A percentile compares a stretch with the other conserved stretches of the same genome.
Conservation (phyloP, 53 echinoderm and acorn worm genomes). For the Holothuria leucospilota region DNA sequence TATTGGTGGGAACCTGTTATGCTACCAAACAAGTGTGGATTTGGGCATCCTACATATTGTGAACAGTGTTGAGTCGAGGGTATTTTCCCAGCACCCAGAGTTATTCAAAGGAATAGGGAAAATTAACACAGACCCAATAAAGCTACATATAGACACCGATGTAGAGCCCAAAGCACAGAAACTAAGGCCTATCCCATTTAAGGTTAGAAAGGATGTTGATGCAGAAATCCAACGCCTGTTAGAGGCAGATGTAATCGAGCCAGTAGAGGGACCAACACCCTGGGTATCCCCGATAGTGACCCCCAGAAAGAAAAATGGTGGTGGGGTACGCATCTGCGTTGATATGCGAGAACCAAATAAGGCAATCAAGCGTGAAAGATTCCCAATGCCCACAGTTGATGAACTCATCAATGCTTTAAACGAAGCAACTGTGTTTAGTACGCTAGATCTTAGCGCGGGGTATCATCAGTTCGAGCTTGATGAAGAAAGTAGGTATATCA, state of each 20-base stretch:
- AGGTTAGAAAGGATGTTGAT: conserved; percentile 69
- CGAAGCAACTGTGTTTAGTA: conserved; percentile 61
- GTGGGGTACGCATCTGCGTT: conserved; percentile 62
- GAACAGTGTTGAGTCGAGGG: too few species aligned
- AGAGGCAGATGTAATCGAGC: conserved; percentile 63
- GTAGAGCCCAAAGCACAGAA: conserved; percentile 64
- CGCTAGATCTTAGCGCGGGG: conserved; percentile 66
- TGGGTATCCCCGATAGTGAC: too few species aligned
- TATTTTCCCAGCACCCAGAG: not conserved
- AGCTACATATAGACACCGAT: conserved; percentile 53
- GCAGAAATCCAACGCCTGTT: conserved; percentile 52
- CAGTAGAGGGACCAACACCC: conserved; percentile 64
- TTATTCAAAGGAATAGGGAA: conserved; percentile 66
- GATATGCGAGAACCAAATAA: conserved; percentile 70
- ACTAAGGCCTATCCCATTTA: conserved; percentile 64
- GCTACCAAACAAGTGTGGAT: too few species aligned
- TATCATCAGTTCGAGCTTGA: conserved; percentile 68
- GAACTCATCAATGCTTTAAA: conserved; percentile 65
- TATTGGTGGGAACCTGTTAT: too few species aligned
- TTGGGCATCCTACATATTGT: too few species aligned
- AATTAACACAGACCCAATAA: conserved; percentile 67
- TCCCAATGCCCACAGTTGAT: conserved; percentile 71
- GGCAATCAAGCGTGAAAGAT: conserved; percentile 63
- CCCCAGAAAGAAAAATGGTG: conserved; percentile 51
- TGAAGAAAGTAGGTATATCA: conserved; percentile 66